Evolutionary conservation across 2,113 vertebrate genomes (phyloP).

Genomic region (Pseudonaja textilis): DNA sequence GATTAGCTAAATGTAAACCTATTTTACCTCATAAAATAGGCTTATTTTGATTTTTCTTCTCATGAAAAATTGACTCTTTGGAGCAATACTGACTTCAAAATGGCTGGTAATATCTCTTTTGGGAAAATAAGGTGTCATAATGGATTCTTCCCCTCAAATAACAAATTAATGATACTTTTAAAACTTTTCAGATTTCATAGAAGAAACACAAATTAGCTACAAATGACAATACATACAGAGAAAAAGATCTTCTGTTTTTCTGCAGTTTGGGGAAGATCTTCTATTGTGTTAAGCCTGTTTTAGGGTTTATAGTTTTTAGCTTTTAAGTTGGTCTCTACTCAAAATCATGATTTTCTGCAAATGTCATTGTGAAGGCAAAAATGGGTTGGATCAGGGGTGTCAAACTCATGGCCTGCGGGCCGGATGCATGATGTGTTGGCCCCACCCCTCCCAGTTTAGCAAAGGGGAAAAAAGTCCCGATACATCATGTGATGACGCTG

Average conservation of each 20-base stretch:
- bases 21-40: not conserved
- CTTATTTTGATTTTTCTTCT: not conserved
- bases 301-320: not conserved
- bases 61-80: not conserved
- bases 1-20: not conserved
- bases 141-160: not conserved
- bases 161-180: not conserved
- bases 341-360: no score
- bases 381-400: not conserved
- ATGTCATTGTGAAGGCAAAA: not conserved
- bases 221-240: not conserved
- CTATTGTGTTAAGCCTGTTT: not conserved
- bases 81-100: not conserved
- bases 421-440: no score
- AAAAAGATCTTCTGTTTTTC: not conserved
- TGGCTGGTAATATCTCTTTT: not conserved
- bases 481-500: no score
- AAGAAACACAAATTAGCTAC: not conserved
- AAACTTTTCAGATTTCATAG: not conserved
- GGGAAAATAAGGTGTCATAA: not conserved
- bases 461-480: no score
- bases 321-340: not conserved
- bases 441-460: no score
- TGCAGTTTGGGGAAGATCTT: not conserved
- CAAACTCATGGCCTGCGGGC: no score